These are phyloP conservation scores for Pseudopleuronectes americanus DNA, from an alignment of 2,797 vertebrate genomes.

Conservation along the genomic window DNA sequence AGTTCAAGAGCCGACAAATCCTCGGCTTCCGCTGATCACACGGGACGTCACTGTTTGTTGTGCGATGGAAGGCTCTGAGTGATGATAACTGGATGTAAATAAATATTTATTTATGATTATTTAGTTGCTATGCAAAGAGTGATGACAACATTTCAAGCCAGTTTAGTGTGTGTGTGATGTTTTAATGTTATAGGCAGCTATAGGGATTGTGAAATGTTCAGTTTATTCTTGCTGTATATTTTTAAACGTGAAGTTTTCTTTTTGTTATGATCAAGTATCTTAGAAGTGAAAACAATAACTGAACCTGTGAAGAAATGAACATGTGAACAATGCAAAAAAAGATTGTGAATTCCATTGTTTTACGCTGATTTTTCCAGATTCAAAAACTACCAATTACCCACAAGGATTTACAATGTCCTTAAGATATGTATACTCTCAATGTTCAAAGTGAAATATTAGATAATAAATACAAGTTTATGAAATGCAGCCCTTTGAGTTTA, in stretches of 20 bases:
- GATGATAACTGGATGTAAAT: slow-evolving; percentile 42
- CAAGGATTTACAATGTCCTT: no score
- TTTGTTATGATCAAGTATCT: background rate
- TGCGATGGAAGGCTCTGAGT: slow-evolving; percentile 4
- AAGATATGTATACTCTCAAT: no score
- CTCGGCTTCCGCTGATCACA: slow-evolving; percentile 87
- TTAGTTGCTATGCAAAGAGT: slow-evolving; percentile 8
- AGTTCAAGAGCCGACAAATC: slow-evolving; percentile 88
- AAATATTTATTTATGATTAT: slow-evolving; percentile 27
- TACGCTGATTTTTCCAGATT: background rate
- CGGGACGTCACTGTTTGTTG: background rate
- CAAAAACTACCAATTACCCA: no score
- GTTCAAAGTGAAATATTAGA: no score
- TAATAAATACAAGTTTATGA: no score
- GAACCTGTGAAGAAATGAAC: slow-evolving; percentile 6
- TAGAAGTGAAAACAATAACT: background rate
- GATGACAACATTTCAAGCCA: background rate
- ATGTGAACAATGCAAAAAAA: slow-evolving; percentile 10
- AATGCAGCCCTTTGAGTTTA: no score
- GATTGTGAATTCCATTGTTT: background rate
- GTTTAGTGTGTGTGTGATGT: background rate
- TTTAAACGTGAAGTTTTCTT: background rate
- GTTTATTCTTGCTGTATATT: slow-evolving; percentile 6
- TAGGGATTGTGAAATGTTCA: slow-evolving; percentile 5
- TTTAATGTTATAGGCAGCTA: slow-evolving; percentile 16